Evolutionary conservation across 2,113 vertebrate species (phyloP).

Genomic region (Gambusia affinis): DNA sequence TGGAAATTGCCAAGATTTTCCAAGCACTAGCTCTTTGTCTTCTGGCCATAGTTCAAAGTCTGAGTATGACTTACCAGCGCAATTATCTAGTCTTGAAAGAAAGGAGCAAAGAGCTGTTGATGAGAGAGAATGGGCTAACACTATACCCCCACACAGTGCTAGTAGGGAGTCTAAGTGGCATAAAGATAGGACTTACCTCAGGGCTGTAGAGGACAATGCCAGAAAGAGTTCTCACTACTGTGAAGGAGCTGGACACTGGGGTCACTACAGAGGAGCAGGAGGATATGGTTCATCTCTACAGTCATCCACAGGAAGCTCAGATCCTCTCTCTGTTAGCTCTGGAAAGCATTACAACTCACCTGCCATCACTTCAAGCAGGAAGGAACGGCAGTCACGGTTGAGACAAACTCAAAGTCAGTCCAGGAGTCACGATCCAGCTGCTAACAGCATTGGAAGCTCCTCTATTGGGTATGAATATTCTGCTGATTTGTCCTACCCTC

Average conservation of each 20-base stretch:
- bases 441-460: slow-evolving; percentile 19
- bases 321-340: slow-evolving; percentile 50
- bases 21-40: slow-evolving; percentile 77
- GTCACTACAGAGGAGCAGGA: slow-evolving; percentile 41
- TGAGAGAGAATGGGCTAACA: slow-evolving; percentile 46
- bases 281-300: slow-evolving; percentile 32
- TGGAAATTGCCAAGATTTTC: slow-evolving; percentile 72
- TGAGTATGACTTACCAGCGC: slow-evolving; percentile 70
- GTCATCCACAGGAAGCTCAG: slow-evolving; percentile 53
- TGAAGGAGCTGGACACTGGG: slow-evolving; percentile 58
- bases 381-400: slow-evolving; percentile 56
- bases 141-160: slow-evolving; percentile 14
- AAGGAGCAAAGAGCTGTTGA: slow-evolving; percentile 27
- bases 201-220: slow-evolving; percentile 36
- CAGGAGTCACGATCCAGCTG: slow-evolving; percentile 19
- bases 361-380: slow-evolving; percentile 61
- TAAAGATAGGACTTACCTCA: slow-evolving; percentile 50
- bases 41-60: slow-evolving; percentile 81
- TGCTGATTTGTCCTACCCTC: slow-evolving; percentile 53
- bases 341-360: slow-evolving; percentile 71
- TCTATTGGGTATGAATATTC: slow-evolving; percentile 40
- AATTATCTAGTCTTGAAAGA: slow-evolving; percentile 39
- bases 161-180: slow-evolving; percentile 44
- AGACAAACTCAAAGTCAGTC: slow-evolving; percentile 47
- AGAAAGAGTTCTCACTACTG: slow-evolving; percentile 26